Evolutionary conservation across 2,888 invertebrate species (phyloP), one percentile per base, ranked within the genome.

Genomic region (Brachynemurus nebulosus): DNA sequence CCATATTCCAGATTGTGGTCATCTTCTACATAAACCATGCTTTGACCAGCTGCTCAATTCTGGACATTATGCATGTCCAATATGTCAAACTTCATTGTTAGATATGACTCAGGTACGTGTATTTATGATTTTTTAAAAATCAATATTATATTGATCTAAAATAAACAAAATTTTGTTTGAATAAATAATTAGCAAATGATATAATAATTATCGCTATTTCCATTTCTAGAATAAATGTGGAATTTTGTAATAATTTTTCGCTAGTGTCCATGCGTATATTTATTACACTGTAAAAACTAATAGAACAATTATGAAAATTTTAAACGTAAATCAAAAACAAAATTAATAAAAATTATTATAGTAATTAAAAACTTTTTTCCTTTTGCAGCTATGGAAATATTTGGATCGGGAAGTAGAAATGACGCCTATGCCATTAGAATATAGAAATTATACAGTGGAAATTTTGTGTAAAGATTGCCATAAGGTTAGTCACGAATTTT

Each of bases 401-500:
- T 63, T 90, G 53, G 91, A 92, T 59, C 78, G 77, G 0, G 89
- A 90, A 63, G 80, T 90, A 17, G 76, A 75, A 1, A 73, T 79
- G 46, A 86, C 86, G 21, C 84, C 85, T 4, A 85, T 91, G 82
- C 89, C 91, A 0, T 72, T 76, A 0, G 86, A 86, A 55, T 89
- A 88, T 56, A 78, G 77, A 7, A 78, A 85, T 61, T 80, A 80
- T 58, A 78, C 78, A 55, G 81, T 86, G 16, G 78, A 83, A 45
- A 86, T 91, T 56, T 71, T 90, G 7, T 92, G 92, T 68, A 86
- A 86, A 62, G 92, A 92, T 66, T 92, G 92, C 62, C 90, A 90
- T 62, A 80, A 86, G 76, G 89, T 86, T 64, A 56, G 23, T 23
- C 6, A 23, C n/a, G n/a, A n/a, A n/a, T n/a, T n/a, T n/a, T n/a